Percentiles rank a stretch among this genome's conserved stretches.
phyloP scores from a whole-genome alignment of 2,113 vertebrate genomes.

The Datnioides undecimradiatus region DNA sequence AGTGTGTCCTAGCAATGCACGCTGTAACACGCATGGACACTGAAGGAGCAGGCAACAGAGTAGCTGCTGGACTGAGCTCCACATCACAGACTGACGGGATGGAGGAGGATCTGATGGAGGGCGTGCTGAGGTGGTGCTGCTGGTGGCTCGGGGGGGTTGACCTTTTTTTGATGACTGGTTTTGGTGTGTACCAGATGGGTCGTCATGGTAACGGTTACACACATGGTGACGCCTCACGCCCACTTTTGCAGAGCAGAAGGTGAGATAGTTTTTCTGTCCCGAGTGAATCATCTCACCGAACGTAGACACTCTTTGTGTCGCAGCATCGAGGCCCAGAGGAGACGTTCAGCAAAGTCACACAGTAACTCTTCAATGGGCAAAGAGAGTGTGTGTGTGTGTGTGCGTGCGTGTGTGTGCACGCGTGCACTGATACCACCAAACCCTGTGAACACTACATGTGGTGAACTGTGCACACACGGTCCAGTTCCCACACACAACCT shows the following conservation, averaged over 20 bases:
- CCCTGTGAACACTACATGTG: conserved; percentile 47
- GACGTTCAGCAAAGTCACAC: not conserved
- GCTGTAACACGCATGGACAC: not conserved
- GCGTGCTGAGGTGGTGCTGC: not conserved
- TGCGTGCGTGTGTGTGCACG: conserved; percentile 8
- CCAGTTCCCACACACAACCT: conserved; percentile 45
- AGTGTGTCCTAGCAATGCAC: no score
- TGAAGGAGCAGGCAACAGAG: not conserved
- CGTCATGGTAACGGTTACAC: conserved; percentile 1
- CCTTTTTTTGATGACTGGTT: conserved; percentile 37
- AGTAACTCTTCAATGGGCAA: no score
- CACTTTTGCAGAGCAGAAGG: conserved; percentile 2
- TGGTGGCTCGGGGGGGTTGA: conserved; percentile 11
- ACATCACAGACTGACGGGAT: not conserved
- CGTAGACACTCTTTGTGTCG: not conserved
- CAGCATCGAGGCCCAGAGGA: not conserved
- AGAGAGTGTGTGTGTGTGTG: conserved; percentile 10
- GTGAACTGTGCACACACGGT: conserved; percentile 45
- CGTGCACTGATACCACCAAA: not conserved
- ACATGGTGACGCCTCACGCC: not conserved
- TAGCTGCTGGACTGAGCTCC: not conserved
- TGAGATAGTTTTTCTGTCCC: not conserved
- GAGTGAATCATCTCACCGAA: conserved; percentile 11
- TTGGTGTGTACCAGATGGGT: conserved; percentile 43
- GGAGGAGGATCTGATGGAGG: conserved; percentile 1